Evolutionary conservation across 2,888 invertebrate species (phyloP), one percentile per base, ranked within the genome.

Genomic region (Lamellibrachia satsuma): DNA sequence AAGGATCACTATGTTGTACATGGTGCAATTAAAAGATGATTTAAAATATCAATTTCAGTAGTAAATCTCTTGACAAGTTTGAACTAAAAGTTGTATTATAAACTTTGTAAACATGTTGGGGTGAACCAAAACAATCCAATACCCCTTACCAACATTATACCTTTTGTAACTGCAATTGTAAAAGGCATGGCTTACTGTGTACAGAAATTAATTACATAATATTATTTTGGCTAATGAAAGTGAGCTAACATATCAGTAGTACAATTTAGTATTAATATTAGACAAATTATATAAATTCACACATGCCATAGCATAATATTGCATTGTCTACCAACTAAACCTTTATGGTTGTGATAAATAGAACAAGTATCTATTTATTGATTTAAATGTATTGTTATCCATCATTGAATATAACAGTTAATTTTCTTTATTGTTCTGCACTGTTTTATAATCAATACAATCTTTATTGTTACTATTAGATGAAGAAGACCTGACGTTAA

Each of bases 401-500:
- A 39, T 39, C 39, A 39, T 39, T 39, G 39, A 39, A 39, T 39
- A 39, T 93, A 8, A 52, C 52, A 93, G 75, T 92, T 93, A 91
- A 52, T n/a, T 92, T 22, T 92, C 92, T 90, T 39, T 92, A 90
- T 52, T 92, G 92, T 90, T 92, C 57, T 94, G 15, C 22, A 15
- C 7, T 75, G n/a, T 75, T 75, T 75, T 22, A 11, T 6, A 75
- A 75, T 75, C 75, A 75, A 75, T 75, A 22, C 75, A 22, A 75
- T 4, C 22, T 75, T 15, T 75, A 75, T 75, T 75, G 75, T 75
- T 9, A 55, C 3, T 75, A 75, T 27, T 94, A 96, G 96, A 95
- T 94, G 94, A 93, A 52, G 94, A 95, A 52, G 96, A 96, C 93
- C 52, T 96, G 55, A 92, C 92, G 57, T 92, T 94, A 15, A 95